A percentile compares a stretch with the other conserved stretches of the same genome.
Conservation (phyloP, 1,140 invertebrate genomes). For the Trissolcus basalis region DNA sequence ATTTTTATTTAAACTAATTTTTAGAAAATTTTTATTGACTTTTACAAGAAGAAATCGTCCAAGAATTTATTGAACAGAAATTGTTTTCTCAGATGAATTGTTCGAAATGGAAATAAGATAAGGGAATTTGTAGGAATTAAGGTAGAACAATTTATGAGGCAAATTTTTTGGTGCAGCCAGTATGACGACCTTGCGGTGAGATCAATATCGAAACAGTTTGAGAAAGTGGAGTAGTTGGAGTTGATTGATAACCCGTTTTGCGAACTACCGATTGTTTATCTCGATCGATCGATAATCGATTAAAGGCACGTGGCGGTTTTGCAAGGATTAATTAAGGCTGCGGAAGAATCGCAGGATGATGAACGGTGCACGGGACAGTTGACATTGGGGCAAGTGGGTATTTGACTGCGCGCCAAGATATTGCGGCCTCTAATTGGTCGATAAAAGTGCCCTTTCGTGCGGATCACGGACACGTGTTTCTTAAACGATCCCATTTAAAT, state of each 20-base stretch:
- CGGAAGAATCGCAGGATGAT: slow-evolving; percentile 33
- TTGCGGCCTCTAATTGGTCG: slow-evolving; percentile 43
- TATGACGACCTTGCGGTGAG: slow-evolving; percentile 26
- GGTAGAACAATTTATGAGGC: no score
- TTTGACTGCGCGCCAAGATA: slow-evolving; percentile 51
- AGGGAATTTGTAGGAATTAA: no score
- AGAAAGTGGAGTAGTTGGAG: slow-evolving; percentile 18
- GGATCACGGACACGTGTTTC: slow-evolving; percentile 39
- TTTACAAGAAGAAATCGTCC: no score
- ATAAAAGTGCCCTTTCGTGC: slow-evolving; percentile 52
- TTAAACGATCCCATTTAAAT: slow-evolving; percentile 46
- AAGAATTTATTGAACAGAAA: no score
- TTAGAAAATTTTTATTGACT: no score
- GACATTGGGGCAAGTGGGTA: slow-evolving; percentile 43
- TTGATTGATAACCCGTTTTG: slow-evolving; percentile 25
- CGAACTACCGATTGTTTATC: slow-evolving; percentile 31
- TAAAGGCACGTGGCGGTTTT: slow-evolving; percentile 7
- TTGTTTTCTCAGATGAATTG: no score
- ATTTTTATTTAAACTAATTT: no score
- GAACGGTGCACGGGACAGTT: slow-evolving; percentile 26
- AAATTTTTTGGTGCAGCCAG: slow-evolving; percentile 6
- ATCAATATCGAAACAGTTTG: slow-evolving; percentile 28
- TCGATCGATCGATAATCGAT: slow-evolving; percentile 34
- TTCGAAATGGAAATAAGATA: no score
- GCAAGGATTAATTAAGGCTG: slow-evolving; percentile 26